Percentiles rank a stretch among this genome's conserved stretches.
phyloP scores from a whole-genome alignment of 2,797 vertebrate genomes.

The Dromococcyx pavoninus region DNA sequence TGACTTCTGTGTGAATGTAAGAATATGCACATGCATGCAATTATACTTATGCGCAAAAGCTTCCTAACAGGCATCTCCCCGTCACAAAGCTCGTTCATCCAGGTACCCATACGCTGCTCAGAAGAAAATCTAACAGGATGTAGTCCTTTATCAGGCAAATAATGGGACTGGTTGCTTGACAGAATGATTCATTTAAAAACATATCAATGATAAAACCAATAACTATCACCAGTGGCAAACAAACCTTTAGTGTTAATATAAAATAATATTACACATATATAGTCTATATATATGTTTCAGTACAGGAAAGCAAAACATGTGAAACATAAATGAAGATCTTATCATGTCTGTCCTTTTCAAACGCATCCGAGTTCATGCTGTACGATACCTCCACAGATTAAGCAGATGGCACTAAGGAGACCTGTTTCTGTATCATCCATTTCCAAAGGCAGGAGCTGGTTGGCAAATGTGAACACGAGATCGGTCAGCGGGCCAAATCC shows the following conservation, averaged over 20 bases:
- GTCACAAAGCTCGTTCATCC: not conserved
- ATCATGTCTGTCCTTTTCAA: not conserved
- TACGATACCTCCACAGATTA: constrained; percentile 90
- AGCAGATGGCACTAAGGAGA: constrained; percentile 95
- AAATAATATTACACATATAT: not conserved
- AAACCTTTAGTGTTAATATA: not conserved
- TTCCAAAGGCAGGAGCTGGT: constrained; percentile 93
- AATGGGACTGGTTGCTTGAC: not conserved
- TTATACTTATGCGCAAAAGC: not conserved
- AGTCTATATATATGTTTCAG: not conserved
- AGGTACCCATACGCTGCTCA: not conserved
- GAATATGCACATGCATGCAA: too few relatives aligned
- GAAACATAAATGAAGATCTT: not conserved
- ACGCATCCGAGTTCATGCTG: not conserved
- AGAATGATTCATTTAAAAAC: not conserved
- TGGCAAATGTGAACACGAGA: constrained; percentile 93
- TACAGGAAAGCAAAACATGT: not conserved
- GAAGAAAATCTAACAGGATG: not conserved
- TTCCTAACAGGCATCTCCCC: not conserved
- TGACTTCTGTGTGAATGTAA: not conserved
- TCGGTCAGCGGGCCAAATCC: constrained; percentile 93
- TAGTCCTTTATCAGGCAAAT: not conserved
- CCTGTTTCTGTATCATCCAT: constrained; percentile 97
- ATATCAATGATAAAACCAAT: not conserved
- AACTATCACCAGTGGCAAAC: not conserved